Base-by-base conservation (phyloP, 2,113 vertebrate genomes). In the Carassius carassius region DNA sequence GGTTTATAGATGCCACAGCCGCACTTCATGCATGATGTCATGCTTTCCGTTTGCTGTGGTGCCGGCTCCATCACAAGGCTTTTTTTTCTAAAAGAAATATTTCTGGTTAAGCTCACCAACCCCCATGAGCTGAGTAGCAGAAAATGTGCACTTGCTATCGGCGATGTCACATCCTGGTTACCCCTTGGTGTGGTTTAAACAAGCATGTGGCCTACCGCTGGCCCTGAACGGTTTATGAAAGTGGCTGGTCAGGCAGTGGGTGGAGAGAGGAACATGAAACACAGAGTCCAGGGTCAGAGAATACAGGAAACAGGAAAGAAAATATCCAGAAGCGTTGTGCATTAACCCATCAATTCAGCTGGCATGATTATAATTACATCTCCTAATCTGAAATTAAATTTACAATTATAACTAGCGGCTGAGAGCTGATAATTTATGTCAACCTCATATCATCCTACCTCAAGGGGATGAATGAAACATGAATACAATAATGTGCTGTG, bases 371-470 rank as follows among this genome's bases (percentile, higher is more conserved):
- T 80, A 86, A 90, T 83, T 81, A 63, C 84, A 70, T 63, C 73
- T 78, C 56, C 11, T 83, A 78, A 87, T 89, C 76, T 85, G 81
- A 87, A 81, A 78, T 74, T 63, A 37, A 79, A 87, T 86, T 86
- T 86, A 85, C 90, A 89, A 92, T 92, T 90, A 87, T 62, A 81
- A 87, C 86, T 82, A 85, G 47, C 62, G 81, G 79, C 76, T 56
- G 44, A 32, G 67, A 70, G 25, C 6, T 41, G 41, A 81, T 88
- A 86, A 88, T 82, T 79, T 85, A 41, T 41, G 87, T 86, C 87
- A 86, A 88, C 81, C 87, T 88, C 79, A 90, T 91, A 76, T 83
- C 84, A 87, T 89, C 69, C 81, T 79, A 83, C 86, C 90, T 89
- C 82, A 65, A 51, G 87, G 90, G 89, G 86, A 75, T 83, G 21